Conservation (phyloP, 1,140 invertebrate species). For the Ceratina australensis region DNA sequence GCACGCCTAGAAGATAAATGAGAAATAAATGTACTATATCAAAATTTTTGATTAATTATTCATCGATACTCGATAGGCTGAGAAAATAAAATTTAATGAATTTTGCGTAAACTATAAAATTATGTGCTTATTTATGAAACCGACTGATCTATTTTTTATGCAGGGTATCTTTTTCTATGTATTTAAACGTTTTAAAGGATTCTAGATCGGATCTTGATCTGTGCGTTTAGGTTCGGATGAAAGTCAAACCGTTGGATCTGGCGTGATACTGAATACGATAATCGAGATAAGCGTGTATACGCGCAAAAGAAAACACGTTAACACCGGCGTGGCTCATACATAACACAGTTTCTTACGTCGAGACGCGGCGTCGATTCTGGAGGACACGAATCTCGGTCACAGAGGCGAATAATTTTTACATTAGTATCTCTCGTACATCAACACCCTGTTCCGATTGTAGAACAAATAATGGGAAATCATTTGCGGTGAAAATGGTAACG, state of each 20-base stretch:
- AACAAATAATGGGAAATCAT: too few species aligned
- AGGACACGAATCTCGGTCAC: slow-evolving; percentile 36
- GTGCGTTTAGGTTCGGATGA: slow-evolving; percentile 23
- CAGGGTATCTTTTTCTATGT: not conserved
- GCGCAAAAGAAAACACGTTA: not conserved
- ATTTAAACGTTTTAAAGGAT: not conserved
- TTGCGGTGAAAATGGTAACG: too few species aligned
- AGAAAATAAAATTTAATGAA: too few species aligned
- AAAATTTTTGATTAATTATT: too few species aligned
- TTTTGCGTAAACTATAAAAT: too few species aligned
- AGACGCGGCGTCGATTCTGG: slow-evolving; percentile 1
- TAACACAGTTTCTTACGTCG: slow-evolving; percentile 25
- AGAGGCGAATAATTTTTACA: slow-evolving; percentile 20
- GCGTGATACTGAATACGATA: slow-evolving; percentile 44
- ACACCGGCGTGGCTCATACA: slow-evolving; percentile 16
- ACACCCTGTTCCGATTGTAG: too few species aligned
- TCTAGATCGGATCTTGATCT: slow-evolving; percentile 30
- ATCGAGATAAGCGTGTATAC: not conserved
- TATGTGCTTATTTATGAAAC: too few species aligned
- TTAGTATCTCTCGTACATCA: too few species aligned
- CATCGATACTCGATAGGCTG: too few species aligned
- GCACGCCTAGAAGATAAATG: too few species aligned
- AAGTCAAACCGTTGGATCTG: slow-evolving; percentile 55
- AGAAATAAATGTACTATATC: too few species aligned
- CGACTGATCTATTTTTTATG: too few species aligned